Percentiles rank a stretch among this genome's conserved stretches.
Evolutionary conservation across 1,140 invertebrate species (phyloP).

Genomic region (Megalopta genalis): DNA sequence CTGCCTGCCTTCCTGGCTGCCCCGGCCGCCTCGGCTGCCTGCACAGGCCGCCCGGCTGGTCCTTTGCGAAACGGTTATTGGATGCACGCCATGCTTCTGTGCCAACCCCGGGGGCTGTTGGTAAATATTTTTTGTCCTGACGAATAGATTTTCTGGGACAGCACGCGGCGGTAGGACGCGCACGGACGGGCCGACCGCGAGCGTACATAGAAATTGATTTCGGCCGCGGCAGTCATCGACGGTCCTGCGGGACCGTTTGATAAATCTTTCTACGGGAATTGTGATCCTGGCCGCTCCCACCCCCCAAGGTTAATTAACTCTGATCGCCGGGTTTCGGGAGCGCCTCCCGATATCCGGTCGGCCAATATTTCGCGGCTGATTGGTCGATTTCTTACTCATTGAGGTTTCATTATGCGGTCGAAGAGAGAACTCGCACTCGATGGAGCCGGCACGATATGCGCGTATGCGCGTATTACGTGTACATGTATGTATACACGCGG

Average conservation of each 20-base stretch:
- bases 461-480: too few species aligned
- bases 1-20: neutral
- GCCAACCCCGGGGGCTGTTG: constrained; percentile 53
- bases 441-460: too few species aligned
- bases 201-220: constrained; percentile 39
- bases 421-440: too few species aligned
- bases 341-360: neutral
- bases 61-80: constrained; percentile 62
- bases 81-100: constrained; percentile 60
- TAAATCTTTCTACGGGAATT: constrained; percentile 34
- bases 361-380: neutral
- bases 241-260: constrained; percentile 31
- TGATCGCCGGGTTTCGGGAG: constrained; percentile 13
- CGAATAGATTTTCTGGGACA: constrained; percentile 58
- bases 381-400: neutral
- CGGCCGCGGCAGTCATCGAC: constrained; percentile 20
- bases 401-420: neutral
- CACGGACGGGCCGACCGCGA: constrained; percentile 28
- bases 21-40: neutral
- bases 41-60: neutral
- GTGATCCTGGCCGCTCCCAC: neutral
- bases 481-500: too few species aligned
- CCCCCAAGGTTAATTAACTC: constrained; percentile 39
- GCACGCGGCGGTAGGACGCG: constrained; percentile 14
- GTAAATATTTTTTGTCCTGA: constrained; percentile 63